Base-by-base conservation (phyloP, 2,888 invertebrate genomes). In the Gastracanthus pulcherrimus region DNA sequence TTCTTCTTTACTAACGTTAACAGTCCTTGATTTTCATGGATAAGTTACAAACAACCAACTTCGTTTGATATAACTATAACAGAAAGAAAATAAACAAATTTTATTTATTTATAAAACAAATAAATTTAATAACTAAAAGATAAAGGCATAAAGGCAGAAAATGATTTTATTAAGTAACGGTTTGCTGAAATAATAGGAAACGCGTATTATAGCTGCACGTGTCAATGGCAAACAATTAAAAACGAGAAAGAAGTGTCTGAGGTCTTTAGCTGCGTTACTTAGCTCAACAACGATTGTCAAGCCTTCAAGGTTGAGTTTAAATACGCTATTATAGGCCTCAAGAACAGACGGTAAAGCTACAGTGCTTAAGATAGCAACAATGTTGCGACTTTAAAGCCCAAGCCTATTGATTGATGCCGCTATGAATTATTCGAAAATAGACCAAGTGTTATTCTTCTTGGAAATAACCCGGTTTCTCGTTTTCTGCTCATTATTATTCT, bases 321-420 rank as follows among this genome's bases (percentile, higher is more conserved):
- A 55, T 36, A 70, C 31, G 34, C 29, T 29, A n/a, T n/a, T n/a
- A n/a, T n/a, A 26, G n/a, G 36, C 34, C 19, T 29, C 6, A 36
- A 70, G 55, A 70, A 13, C 31, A 4, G 13, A 6, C 41, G 41
- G 41, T 48, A 48, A 48, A 45, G 6, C 69, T 5, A 11, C 36
- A 23, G 11, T 34, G 48, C 36, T 64, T 48, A 64, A 71, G 34
- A 75, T 64, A 51, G 34, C 16, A 75, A 64, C 64, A 36, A 75
- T 71, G 70, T 16, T 51, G 34, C 31, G 7, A 5, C 38, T 71
- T 38, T 45, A 74, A 60, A 38, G 16, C 16, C n/a, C 60, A n/a
- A n/a, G 9, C 16, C 16, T 16, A 76, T 60, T 77, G 77, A 77
- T 70, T 77, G 60, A 77, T 70, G 77, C 36, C 19, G 13, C 77